Conservation (phyloP, 2,888 invertebrate genomes). For the Eilema caniola region DNA sequence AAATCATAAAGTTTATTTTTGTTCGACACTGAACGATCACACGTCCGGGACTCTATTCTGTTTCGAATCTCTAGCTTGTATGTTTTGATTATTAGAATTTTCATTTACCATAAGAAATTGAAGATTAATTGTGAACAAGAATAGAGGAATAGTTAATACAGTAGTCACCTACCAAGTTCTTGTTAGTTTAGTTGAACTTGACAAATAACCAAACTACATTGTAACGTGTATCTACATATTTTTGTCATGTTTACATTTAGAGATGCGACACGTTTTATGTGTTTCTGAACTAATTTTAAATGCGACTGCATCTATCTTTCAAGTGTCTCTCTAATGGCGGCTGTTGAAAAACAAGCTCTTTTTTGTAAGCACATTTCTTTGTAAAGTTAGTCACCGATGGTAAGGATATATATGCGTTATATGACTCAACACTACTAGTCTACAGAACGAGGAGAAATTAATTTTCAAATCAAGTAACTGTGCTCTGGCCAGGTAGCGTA, state of each 20-base stretch:
- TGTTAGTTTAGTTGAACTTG: neutral
- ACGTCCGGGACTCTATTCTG: conserved; percentile 82
- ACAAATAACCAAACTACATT: conserved; percentile 27
- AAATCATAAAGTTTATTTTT: conserved; percentile 84
- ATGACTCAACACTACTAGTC: conserved; percentile 79
- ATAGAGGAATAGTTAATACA: conserved; percentile 48
- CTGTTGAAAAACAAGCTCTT: conserved; percentile 75
- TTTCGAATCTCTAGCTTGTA: conserved; percentile 78
- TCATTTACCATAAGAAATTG: conserved; percentile 71
- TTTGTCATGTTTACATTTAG: conserved; percentile 24
- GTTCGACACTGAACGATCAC: conserved; percentile 81
- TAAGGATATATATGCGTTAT: conserved; percentile 67
- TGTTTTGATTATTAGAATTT: conserved; percentile 81
- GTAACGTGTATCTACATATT: conserved; percentile 21
- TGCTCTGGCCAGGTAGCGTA: conserved; percentile 73
- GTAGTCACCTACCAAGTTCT: conserved; percentile 14
- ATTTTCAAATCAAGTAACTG: conserved; percentile 72
- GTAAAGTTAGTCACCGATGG: conserved; percentile 71
- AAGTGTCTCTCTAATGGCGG: conserved; percentile 80
- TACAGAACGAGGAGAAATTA: conserved; percentile 79
- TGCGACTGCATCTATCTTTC: conserved; percentile 74
- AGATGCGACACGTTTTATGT: conserved; percentile 27
- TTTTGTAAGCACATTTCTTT: conserved; percentile 61
- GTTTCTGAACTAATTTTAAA: conserved; percentile 47
- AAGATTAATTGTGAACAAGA: conserved; percentile 59